These are phyloP conservation scores for Dolichallabes microphthalmus DNA, from an alignment of 2,113 vertebrate species.

Conservation along the genomic window DNA sequence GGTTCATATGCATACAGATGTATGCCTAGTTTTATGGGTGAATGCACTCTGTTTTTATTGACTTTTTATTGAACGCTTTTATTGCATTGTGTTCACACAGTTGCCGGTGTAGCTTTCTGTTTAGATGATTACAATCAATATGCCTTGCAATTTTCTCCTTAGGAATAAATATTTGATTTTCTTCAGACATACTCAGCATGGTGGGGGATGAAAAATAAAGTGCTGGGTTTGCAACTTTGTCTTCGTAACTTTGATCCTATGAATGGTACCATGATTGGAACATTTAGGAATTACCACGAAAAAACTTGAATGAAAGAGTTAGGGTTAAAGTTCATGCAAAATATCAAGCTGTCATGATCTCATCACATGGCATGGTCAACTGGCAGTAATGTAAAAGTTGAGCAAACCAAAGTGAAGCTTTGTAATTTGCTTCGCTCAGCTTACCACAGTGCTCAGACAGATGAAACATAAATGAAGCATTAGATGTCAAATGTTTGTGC, in stretches of 20 bases:
- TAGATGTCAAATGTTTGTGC: neutral
- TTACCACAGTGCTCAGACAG: neutral
- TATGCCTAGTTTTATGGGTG: neutral
- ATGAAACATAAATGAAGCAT: neutral
- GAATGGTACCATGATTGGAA: neutral
- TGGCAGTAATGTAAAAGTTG: neutral
- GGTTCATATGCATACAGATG: neutral
- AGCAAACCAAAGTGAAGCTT: neutral
- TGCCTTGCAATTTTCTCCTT: conserved; percentile 18
- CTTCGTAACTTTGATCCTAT: conserved; percentile 12
- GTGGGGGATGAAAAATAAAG: neutral
- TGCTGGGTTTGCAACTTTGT: conserved; percentile 1
- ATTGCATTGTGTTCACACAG: conserved; percentile 17
- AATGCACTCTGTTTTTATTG: conserved; percentile 15
- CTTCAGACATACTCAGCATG: neutral
- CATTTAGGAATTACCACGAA: neutral
- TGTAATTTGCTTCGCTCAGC: neutral
- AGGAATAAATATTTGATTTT: conserved; percentile 11
- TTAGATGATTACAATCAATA: conserved; percentile 14
- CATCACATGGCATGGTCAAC: neutral
- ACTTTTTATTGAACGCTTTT: conserved; percentile 9
- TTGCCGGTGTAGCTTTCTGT: conserved; percentile 10
- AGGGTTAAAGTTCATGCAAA: neutral
- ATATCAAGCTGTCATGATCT: neutral
- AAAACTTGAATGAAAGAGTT: neutral